Evolutionary conservation across 2,797 vertebrate species (phyloP).

Genomic region (Rhinoraja longicauda): DNA sequence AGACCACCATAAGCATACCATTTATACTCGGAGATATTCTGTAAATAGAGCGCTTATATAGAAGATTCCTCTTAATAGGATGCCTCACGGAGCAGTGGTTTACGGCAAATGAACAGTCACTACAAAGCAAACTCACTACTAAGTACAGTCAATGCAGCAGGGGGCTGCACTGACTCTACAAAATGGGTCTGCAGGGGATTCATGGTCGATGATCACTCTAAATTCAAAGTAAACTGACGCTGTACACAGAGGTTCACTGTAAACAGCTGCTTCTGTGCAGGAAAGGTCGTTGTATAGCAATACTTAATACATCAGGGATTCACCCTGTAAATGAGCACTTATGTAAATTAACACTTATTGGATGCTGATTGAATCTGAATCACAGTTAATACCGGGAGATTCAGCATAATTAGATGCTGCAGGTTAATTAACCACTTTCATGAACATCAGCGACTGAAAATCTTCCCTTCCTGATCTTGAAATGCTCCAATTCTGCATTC

Average conservation of each 20-base stretch:
- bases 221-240: not conserved
- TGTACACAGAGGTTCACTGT: conserved; percentile 13
- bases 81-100: not conserved
- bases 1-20: not conserved
- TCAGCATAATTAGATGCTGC: not conserved
- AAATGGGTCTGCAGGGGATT: not conserved
- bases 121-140: not conserved
- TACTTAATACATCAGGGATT: not conserved
- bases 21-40: not conserved
- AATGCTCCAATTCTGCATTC: not conserved
- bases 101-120: not conserved
- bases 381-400: not conserved
- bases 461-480: not conserved
- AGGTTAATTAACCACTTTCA: not conserved
- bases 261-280: not conserved
- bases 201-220: not conserved
- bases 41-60: not conserved
- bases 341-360: not conserved
- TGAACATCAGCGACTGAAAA: not conserved
- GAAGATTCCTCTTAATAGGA: not conserved
- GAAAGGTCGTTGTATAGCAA: not conserved
- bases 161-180: not conserved
- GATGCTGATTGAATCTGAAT: not conserved
- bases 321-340: not conserved
- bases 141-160: not conserved